phyloP scores from a whole-genome alignment of 1,140 invertebrate species.

The honey bee (Apis mellifera) region DNA sequence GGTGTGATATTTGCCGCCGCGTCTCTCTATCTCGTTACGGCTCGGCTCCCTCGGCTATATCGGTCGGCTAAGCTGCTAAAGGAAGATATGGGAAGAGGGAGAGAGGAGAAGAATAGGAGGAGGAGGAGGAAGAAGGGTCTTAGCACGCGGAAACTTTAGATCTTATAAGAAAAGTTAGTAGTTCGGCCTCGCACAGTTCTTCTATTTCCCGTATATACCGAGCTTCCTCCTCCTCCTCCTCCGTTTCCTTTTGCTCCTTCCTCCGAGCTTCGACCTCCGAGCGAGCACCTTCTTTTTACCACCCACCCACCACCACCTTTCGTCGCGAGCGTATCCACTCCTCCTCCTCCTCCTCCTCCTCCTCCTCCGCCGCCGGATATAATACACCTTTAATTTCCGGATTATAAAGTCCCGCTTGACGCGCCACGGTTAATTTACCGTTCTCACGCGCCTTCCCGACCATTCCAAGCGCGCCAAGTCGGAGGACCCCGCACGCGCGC shows the following conservation, averaged over 20 bases:
- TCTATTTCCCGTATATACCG: constrained; percentile 53
- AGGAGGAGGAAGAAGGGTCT: constrained; percentile 48
- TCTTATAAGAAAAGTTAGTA: constrained; percentile 80
- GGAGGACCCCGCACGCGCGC: no score
- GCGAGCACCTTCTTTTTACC: constrained; percentile 19
- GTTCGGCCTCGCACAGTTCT: constrained; percentile 61
- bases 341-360: constrained; percentile 45
- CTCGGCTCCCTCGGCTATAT: neutral
- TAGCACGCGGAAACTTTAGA: constrained; percentile 75
- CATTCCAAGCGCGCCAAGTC: no score
- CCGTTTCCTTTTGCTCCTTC: neutral
- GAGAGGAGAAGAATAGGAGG: neutral
- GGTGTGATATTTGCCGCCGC: constrained; percentile 74
- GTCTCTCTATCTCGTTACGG: constrained; percentile 24
- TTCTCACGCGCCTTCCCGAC: constrained; percentile 67
- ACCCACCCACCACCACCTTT: constrained; percentile 22
- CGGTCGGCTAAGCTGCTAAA: neutral
- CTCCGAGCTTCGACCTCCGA: constrained; percentile 20
- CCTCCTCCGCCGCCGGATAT: constrained; percentile 71
- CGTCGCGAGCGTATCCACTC: no score
- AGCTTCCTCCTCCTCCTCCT: constrained; percentile 41
- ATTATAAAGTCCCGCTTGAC: constrained; percentile 78
- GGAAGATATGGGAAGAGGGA: constrained; percentile 5
- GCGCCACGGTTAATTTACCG: constrained; percentile 74
- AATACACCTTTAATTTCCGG: constrained; percentile 80